These are phyloP conservation scores for Gymnoscopelus microlampas DNA, from an alignment of 2,797 vertebrate species.

Conservation along the genomic window DNA sequence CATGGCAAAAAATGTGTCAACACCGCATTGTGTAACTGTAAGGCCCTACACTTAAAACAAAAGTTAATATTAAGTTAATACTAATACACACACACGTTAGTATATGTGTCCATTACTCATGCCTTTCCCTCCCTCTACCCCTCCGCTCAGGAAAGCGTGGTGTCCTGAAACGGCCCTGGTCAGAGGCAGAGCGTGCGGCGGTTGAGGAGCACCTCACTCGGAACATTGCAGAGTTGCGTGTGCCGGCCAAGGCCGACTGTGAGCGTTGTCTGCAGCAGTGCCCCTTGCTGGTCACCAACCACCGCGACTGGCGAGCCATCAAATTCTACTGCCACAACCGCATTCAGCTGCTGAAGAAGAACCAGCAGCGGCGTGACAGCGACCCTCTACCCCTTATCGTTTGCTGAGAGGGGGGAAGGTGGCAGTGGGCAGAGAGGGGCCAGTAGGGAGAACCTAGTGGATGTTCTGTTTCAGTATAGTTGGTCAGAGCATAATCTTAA, in stretches of 20 bases:
- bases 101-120: too few species aligned
- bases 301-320: constrained; percentile 84
- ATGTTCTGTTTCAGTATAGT: constrained; percentile 24
- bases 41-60: too few species aligned
- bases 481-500: constrained; percentile 52
- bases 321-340: constrained; percentile 89
- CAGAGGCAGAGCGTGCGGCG: constrained; percentile 81
- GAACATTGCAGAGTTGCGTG: constrained; percentile 83
- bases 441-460: background rate
- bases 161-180: constrained; percentile 86
- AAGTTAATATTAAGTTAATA: too few species aligned
- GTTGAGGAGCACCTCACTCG: constrained; percentile 83
- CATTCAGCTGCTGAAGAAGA: constrained; percentile 86
- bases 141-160: constrained; percentile 79
- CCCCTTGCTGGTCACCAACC: constrained; percentile 84
- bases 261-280: constrained; percentile 85
- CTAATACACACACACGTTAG: too few species aligned
- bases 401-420: constrained; percentile 64
- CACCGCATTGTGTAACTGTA: too few species aligned
- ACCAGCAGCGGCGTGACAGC: constrained; percentile 78
- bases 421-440: background rate
- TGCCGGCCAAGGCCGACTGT: constrained; percentile 85
- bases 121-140: background rate
- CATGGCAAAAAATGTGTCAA: too few species aligned
- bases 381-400: constrained; percentile 70